Conservation (phyloP, 2,888 invertebrate genomes). For the Drosophila rubida region DNA sequence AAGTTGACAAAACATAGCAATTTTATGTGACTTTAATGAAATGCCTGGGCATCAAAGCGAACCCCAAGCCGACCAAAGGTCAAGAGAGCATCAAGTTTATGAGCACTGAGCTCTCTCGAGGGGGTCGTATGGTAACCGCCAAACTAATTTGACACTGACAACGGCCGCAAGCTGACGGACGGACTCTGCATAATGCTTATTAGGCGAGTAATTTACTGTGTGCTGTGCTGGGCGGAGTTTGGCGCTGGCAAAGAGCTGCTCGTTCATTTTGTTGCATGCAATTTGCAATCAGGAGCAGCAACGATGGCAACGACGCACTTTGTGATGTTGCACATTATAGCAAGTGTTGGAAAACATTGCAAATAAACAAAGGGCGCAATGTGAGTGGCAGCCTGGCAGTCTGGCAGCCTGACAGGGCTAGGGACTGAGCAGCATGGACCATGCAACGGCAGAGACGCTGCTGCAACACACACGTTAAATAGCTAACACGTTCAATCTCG, state of each 20-base stretch:
- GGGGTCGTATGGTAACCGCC: conserved; percentile 21
- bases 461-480: conserved; percentile 47
- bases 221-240: conserved; percentile 34
- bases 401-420: conserved; percentile 4
- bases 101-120: neutral
- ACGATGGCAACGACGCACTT: conserved; percentile 31
- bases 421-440: conserved; percentile 9
- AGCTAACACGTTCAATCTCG: conserved; percentile 54
- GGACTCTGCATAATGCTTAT: conserved; percentile 74
- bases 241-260: conserved; percentile 8
- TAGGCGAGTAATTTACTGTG: conserved; percentile 66
- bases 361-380: conserved; percentile 63
- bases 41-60: conserved; percentile 49
- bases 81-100: conserved; percentile 18
- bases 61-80: conserved; percentile 30
- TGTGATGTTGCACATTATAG: conserved; percentile 57
- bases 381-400: conserved; percentile 45
- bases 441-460: conserved; percentile 44
- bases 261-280: conserved; percentile 60
- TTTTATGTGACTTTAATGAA: conserved; percentile 59
- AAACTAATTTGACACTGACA: conserved; percentile 73
- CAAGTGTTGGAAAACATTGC: conserved; percentile 59
- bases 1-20: conserved; percentile 38
- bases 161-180: conserved; percentile 31
- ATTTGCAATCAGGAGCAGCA: conserved; percentile 64